Base-by-base conservation (phyloP, 2,888 invertebrate genomes). In the Dryobota labecula region DNA sequence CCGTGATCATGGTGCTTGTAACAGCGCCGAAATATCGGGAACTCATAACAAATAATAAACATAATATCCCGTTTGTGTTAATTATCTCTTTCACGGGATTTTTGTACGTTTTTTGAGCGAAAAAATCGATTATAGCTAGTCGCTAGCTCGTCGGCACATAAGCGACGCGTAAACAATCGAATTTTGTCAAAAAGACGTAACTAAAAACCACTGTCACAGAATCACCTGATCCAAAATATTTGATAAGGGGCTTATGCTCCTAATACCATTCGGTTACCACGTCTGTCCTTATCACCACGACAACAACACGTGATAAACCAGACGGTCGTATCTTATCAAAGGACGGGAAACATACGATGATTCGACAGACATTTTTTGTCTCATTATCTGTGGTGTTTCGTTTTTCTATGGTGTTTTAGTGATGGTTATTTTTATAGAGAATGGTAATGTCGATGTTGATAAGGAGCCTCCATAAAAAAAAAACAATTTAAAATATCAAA, bases 301-400 rank as follows among this genome's bases (percentile, higher is more conserved):
- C 5, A n/a, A 7, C 41, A 30, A 6, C 18, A 53, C 66, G 45
- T 66, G 73, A 27, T 33, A 13, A 9, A 3, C 73, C 41, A 73
- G 73, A 73, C 73, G 5, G 18, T 30, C 7, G 8, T 54, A 73
- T 60, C 73, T 73, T 73, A 73, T 73, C 73, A 6, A 11, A 2
- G 43, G 6, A 6, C 27, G 33, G 73, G 58, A 43, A 53, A 65
- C 38, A 41, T 62, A 20, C 15, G 58, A 47, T 49, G 58, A 47
- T 49, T 27, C 30, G 33, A 18, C 53, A 60, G 73, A 73, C 53
- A 47, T 38, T 60, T 65, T 60, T 73, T 73, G 69, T 69, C 47
- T 70, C 69, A 49, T 27, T 33, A 30, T 11, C 0, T 11, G 11
- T 20, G 2, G 4, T 62, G 45, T 41, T 45, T 68, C 27, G 7